A percentile compares a stretch with the other conserved stretches of the same genome.
These are phyloP conservation scores for Aramus guarauna DNA, from an alignment of 2,113 vertebrate genomes.

Conservation along the genomic window DNA sequence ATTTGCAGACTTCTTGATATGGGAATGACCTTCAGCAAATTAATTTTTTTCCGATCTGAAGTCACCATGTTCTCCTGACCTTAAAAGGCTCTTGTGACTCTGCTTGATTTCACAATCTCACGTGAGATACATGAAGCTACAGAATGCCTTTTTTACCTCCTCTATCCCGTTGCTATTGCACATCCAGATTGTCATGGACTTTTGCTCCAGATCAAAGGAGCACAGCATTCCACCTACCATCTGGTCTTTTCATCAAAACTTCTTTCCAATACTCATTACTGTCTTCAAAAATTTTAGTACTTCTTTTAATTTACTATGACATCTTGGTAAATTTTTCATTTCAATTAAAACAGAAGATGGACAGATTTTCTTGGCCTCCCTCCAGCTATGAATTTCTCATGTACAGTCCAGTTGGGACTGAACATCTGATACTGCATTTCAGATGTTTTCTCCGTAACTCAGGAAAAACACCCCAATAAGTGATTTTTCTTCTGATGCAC, in stretches of 20 bases:
- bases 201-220: background rate
- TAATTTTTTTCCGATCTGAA: background rate
- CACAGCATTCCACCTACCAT: background rate
- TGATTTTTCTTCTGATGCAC: background rate
- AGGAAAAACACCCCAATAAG: background rate
- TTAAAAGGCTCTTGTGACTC: background rate
- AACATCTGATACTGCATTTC: background rate
- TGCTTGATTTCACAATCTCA: background rate
- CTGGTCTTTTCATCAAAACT: background rate
- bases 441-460: background rate
- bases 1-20: background rate
- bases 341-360: background rate
- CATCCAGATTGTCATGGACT: background rate
- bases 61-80: background rate
- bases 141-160: background rate
- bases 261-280: background rate
- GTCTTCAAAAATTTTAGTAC: background rate
- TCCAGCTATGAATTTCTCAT: background rate
- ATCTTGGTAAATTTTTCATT: background rate
- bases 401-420: background rate
- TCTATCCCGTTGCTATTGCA: background rate
- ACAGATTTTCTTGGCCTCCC: background rate
- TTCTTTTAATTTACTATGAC: background rate
- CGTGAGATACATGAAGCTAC: background rate
- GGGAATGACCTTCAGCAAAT: background rate